phyloP scores from a whole-genome alignment of 2,888 invertebrate species.

The Epinotia nisella region DNA sequence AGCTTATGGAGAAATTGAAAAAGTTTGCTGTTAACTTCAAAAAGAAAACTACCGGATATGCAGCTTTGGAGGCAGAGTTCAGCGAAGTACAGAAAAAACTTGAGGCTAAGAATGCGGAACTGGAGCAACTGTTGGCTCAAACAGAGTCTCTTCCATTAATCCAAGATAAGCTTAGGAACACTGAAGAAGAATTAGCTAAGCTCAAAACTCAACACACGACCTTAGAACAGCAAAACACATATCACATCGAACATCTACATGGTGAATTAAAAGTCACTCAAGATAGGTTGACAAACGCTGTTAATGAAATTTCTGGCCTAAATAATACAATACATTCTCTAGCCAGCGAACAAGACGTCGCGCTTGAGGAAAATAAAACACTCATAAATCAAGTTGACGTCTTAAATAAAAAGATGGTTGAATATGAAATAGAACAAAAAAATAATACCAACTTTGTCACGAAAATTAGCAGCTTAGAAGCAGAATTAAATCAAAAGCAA shows the following conservation, averaged over 20 bases:
- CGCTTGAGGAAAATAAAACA: constrained; percentile 62
- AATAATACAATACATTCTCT: constrained; percentile 59
- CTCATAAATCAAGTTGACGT: constrained; percentile 65
- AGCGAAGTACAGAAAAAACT: constrained; percentile 68
- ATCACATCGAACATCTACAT: constrained; percentile 60
- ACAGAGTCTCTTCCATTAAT: constrained; percentile 68
- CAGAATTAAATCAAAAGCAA: constrained; percentile 72
- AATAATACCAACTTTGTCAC: constrained; percentile 72
- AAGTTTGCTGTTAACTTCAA: constrained; percentile 91
- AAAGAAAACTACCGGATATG: constrained; percentile 87
- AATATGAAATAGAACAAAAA: constrained; percentile 74
- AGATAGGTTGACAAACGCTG: constrained; percentile 55
- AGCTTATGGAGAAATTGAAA: constrained; percentile 90
- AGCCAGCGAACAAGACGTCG: constrained; percentile 61
- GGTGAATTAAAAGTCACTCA: constrained; percentile 59
- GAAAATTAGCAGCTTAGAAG: constrained; percentile 71
- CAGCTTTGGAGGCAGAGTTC: constrained; percentile 86
- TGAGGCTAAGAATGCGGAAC: constrained; percentile 62
- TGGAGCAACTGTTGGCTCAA: constrained; percentile 69
- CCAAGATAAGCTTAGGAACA: constrained; percentile 71
- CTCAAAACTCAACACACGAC: constrained; percentile 63
- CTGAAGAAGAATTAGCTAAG: constrained; percentile 72
- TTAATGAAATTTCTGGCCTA: constrained; percentile 60
- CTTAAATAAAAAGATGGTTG: constrained; percentile 73
- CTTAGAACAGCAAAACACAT: constrained; percentile 64